Evolutionary conservation across 2,888 invertebrate genomes (phyloP).

Genomic region (Blastobasis adustella): DNA sequence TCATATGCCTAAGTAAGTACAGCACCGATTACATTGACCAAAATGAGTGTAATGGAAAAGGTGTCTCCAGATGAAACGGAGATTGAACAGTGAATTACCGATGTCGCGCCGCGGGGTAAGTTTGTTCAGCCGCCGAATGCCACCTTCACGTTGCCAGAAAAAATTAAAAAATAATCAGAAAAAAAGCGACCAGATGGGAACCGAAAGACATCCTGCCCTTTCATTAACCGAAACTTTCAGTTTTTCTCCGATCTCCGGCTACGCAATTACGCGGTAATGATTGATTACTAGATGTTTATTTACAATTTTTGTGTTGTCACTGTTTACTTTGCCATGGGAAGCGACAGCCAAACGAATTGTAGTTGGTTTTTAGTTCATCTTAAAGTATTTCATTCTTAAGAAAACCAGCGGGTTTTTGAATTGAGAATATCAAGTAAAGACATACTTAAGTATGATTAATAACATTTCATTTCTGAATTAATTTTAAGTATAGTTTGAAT

Average conservation of each 20-base stretch:
- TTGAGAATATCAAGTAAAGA: too few relatives aligned
- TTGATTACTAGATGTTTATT: slow-evolving; percentile 62
- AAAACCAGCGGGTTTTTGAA: too few relatives aligned
- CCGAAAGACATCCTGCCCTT: slow-evolving; percentile 51
- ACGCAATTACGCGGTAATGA: slow-evolving; percentile 58
- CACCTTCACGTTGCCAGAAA: slow-evolving; percentile 44
- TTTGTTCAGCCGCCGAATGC: slow-evolving; percentile 58
- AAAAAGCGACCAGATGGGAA: slow-evolving; percentile 34
- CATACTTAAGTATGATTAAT: too few relatives aligned
- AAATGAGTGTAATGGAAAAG: slow-evolving; percentile 40
- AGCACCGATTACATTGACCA: too few relatives aligned
- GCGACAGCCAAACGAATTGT: too few relatives aligned
- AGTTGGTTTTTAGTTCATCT: too few relatives aligned
- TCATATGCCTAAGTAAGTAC: too few relatives aligned
- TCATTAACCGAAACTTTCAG: slow-evolving; percentile 43
- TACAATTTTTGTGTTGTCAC: slow-evolving; percentile 53
- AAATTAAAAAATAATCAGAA: slow-evolving; percentile 25
- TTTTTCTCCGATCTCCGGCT: slow-evolving; percentile 35
- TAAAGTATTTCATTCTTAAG: too few relatives aligned
- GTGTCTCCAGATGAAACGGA: slow-evolving; percentile 31
- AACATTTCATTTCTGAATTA: too few relatives aligned
- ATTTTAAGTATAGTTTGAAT: too few relatives aligned
- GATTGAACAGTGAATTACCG: slow-evolving; percentile 66
- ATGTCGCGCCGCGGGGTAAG: slow-evolving; percentile 58
- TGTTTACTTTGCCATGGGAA: slow-evolving; percentile 23